Conservation (phyloP, 2,797 vertebrate species). For the Falco peregrinus region DNA sequence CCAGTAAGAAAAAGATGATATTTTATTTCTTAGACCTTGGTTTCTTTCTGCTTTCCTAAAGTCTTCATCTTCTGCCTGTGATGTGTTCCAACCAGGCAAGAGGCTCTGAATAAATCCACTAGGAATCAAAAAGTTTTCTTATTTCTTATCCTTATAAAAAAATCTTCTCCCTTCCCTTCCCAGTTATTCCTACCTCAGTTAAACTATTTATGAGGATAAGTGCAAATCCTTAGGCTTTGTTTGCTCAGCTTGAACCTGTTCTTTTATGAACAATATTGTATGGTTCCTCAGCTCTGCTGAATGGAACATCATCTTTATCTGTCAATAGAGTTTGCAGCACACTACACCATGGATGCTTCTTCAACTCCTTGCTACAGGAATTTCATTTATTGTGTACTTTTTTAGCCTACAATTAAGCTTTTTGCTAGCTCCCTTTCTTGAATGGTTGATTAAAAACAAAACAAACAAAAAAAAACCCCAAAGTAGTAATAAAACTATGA, state of each 20-base stretch:
- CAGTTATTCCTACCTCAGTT: background rate
- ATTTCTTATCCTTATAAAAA: background rate
- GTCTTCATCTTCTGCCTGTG: accelerated
- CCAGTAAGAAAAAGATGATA: background rate
- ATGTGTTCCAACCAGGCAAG: background rate
- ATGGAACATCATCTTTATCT: background rate
- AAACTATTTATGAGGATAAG: background rate
- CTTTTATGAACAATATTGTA: background rate
- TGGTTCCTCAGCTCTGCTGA: background rate
- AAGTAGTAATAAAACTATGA: background rate
- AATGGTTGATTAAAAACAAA: background rate
- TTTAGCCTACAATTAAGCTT: background rate
- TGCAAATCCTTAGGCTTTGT: background rate
- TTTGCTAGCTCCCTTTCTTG: background rate
- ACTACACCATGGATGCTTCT: background rate
- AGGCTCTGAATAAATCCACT: background rate
- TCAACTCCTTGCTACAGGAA: background rate
- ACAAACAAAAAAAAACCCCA: background rate
- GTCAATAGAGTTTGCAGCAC: background rate
- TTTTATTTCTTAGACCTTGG: background rate
- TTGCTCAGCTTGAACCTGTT: background rate
- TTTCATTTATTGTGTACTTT: background rate
- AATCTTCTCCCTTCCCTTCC: background rate
- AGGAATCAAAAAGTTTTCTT: background rate
- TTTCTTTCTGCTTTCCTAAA: background rate